Conservation (phyloP, 1,140 invertebrate genomes). For the Drosophila nigrodunni region DNA sequence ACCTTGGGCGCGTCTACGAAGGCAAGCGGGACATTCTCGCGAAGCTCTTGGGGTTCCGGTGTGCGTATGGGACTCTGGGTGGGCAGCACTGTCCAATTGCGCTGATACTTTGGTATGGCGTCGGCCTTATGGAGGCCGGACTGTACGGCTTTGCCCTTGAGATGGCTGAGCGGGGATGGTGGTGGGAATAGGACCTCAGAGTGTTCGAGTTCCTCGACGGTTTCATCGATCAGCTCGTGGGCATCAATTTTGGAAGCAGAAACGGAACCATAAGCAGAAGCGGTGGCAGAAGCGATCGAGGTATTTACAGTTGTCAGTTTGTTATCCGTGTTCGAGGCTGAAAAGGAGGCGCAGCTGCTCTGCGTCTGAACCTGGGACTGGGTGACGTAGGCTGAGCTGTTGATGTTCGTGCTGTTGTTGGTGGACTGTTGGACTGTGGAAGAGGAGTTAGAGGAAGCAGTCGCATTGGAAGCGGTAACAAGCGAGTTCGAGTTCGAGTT, state of each 20-base stretch:
- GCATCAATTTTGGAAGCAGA: constrained; percentile 58
- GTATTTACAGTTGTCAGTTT: constrained; percentile 43
- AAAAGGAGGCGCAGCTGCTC: constrained; percentile 39
- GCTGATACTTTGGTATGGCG: constrained; percentile 87
- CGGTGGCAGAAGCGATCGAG: constrained; percentile 3
- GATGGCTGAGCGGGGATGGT: constrained; percentile 82
- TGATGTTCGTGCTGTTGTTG: constrained; percentile 31
- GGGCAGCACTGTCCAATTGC: constrained; percentile 86
- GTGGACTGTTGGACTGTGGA: constrained; percentile 79
- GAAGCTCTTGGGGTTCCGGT: constrained; percentile 84
- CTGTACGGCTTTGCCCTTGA: constrained; percentile 73
- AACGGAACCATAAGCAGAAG: constrained; percentile 5
- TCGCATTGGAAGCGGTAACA: constrained; percentile 66
- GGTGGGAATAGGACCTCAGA: constrained; percentile 75
- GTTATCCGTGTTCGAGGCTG: constrained; percentile 13
- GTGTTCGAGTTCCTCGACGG: constrained; percentile 77
- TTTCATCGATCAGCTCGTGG: constrained; percentile 75
- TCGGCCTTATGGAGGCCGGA: constrained; percentile 87
- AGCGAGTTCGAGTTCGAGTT: constrained; percentile 42
- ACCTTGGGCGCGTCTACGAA: constrained; percentile 75
- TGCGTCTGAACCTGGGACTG: constrained; percentile 26
- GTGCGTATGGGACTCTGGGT: constrained; percentile 85
- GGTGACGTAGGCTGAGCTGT: constrained; percentile 38
- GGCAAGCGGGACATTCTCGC: constrained; percentile 82
- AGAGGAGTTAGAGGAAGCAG: constrained; percentile 76